These are phyloP conservation scores for Dryoscopus gambensis DNA, from an alignment of 2,113 vertebrate genomes.

Conservation along the genomic window DNA sequence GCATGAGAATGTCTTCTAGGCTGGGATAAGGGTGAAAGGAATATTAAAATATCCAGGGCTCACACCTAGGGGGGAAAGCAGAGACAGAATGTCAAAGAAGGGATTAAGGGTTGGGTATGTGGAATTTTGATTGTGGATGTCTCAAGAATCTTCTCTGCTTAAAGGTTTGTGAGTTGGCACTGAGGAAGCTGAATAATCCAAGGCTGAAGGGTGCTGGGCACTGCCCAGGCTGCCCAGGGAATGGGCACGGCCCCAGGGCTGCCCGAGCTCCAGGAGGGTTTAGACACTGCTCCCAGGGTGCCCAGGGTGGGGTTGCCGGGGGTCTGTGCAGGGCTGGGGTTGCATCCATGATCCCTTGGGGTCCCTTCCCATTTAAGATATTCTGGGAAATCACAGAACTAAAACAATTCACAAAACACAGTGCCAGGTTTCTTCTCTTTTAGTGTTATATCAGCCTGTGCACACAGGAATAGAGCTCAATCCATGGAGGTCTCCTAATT, in stretches of 20 bases:
- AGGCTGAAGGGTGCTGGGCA: background rate
- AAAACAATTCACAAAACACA: background rate
- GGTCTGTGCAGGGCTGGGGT: background rate
- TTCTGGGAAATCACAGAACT: background rate
- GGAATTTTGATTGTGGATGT: background rate
- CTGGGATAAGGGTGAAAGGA: background rate
- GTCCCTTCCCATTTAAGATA: background rate
- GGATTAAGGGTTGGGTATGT: background rate
- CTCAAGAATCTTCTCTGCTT: background rate
- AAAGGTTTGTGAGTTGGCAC: background rate
- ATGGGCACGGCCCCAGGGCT: background rate
- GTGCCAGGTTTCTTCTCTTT: background rate
- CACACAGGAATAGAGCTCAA: background rate
- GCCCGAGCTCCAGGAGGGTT: background rate
- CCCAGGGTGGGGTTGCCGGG: background rate
- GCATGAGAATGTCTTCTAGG: background rate
- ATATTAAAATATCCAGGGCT: background rate
- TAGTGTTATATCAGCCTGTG: fast-evolving
- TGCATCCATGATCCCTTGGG: background rate
- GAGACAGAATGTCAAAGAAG: too few species aligned
- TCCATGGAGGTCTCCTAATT: background rate
- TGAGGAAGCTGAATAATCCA: background rate
- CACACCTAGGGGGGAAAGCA: background rate
- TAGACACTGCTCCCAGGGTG: fast-evolving
- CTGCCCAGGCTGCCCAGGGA: background rate